Evolutionary conservation across 2,888 invertebrate species (phyloP).

Genomic region (Euplexia lucipara): DNA sequence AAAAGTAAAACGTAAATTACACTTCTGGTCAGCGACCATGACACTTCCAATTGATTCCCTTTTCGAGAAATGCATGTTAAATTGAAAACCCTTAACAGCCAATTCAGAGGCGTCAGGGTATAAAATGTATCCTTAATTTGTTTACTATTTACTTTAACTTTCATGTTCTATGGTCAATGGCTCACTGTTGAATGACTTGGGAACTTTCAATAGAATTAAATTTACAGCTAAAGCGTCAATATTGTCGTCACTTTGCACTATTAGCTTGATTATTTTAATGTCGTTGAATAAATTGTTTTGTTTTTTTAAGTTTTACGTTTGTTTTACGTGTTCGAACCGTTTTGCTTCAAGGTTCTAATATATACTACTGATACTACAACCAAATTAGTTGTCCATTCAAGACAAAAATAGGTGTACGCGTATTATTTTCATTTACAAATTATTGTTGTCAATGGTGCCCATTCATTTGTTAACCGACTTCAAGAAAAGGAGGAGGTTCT

Average conservation of each 20-base stretch:
- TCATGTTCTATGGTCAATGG: constrained; percentile 14
- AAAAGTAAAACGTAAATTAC: constrained; percentile 27
- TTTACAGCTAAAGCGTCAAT: background rate
- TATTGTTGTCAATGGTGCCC: too few relatives aligned
- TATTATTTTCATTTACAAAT: constrained; percentile 13
- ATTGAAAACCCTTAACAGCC: constrained; percentile 35
- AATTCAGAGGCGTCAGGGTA: constrained; percentile 44
- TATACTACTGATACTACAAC: constrained; percentile 1
- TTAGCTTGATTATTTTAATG: constrained; percentile 23
- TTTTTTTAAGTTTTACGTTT: background rate
- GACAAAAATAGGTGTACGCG: background rate
- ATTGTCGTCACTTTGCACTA: constrained; percentile 34
- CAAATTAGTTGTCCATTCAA: background rate
- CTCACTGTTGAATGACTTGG: constrained; percentile 4
- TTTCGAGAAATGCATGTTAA: constrained; percentile 45
- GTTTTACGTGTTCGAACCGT: background rate
- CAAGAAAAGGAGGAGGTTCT: too few relatives aligned
- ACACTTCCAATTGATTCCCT: constrained; percentile 12
- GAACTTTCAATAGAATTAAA: background rate
- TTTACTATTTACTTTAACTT: constrained; percentile 33
- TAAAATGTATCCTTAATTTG: constrained; percentile 45
- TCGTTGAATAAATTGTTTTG: constrained; percentile 12
- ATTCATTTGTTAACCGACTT: too few relatives aligned
- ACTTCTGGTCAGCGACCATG: constrained; percentile 32
- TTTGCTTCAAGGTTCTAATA: constrained; percentile 13